These are phyloP conservation scores for Lonchura striata DNA, from an alignment of 2,113 vertebrate genomes.

Conservation along the genomic window DNA sequence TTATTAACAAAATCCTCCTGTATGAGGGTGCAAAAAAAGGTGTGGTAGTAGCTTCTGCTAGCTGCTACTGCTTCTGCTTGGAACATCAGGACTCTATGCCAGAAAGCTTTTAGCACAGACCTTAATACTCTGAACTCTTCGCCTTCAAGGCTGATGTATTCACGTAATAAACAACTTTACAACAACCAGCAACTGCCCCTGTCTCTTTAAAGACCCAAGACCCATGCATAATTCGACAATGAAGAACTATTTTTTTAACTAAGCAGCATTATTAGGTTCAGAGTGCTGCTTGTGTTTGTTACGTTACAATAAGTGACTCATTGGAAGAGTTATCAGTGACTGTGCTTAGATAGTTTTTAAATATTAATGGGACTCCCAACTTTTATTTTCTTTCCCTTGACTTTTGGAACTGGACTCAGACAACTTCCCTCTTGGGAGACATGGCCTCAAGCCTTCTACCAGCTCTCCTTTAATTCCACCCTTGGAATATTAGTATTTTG, in stretches of 20 bases:
- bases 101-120: neutral
- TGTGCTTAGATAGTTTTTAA: neutral
- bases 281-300: neutral
- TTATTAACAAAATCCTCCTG: neutral
- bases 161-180: neutral
- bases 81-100: neutral
- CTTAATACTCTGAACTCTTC: neutral
- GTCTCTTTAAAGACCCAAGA: neutral
- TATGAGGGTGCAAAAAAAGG: neutral
- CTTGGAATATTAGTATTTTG: neutral
- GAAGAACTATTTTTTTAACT: neutral
- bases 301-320: neutral
- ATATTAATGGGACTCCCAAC: neutral
- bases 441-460: neutral
- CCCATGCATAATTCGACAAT: neutral
- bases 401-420: neutral
- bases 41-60: neutral
- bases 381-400: slow-evolving; percentile 18
- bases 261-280: neutral
- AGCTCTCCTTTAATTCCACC: neutral
- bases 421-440: neutral
- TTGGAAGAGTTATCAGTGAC: neutral
- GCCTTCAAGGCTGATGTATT: neutral
- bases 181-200: neutral
- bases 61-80: neutral